Conservation (phyloP, 2,888 invertebrate genomes). For the Opisthograptis luteolata region DNA sequence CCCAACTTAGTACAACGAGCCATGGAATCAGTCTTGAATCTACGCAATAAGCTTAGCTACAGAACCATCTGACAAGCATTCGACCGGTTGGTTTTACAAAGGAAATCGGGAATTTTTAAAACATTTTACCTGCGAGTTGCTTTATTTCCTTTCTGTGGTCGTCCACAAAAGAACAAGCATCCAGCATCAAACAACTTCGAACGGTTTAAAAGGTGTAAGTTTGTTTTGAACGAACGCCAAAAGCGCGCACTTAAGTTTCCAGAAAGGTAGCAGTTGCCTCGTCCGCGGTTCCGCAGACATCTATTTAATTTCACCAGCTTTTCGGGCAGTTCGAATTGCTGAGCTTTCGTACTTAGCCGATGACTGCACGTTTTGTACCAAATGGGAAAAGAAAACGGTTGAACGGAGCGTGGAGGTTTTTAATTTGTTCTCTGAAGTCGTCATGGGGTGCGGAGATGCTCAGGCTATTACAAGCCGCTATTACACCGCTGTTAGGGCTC, state of each 20-base stretch:
- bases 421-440: conserved; percentile 73
- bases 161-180: conserved; percentile 21
- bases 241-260: conserved; percentile 34
- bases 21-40: neutral
- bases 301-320: conserved; percentile 51
- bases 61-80: neutral
- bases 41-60: neutral
- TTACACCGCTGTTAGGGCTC: conserved; percentile 75
- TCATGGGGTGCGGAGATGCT: conserved; percentile 59
- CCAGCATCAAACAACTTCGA: conserved; percentile 20
- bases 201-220: conserved; percentile 30
- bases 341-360: conserved; percentile 33
- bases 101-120: neutral
- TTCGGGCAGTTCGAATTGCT: conserved; percentile 41
- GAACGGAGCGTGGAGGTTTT: conserved; percentile 62
- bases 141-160: conserved; percentile 7
- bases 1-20: neutral
- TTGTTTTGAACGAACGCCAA: conserved; percentile 37
- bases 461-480: conserved; percentile 69
- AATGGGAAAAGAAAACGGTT: conserved; percentile 43
- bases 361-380: conserved; percentile 35
- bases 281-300: conserved; percentile 38
- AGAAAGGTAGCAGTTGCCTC: conserved; percentile 31
- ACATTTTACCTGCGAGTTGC: neutral
- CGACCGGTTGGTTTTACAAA: neutral